These are phyloP conservation scores for Syngnathus rostellatus DNA, from an alignment of 2,797 vertebrate genomes.

Conservation along the genomic window DNA sequence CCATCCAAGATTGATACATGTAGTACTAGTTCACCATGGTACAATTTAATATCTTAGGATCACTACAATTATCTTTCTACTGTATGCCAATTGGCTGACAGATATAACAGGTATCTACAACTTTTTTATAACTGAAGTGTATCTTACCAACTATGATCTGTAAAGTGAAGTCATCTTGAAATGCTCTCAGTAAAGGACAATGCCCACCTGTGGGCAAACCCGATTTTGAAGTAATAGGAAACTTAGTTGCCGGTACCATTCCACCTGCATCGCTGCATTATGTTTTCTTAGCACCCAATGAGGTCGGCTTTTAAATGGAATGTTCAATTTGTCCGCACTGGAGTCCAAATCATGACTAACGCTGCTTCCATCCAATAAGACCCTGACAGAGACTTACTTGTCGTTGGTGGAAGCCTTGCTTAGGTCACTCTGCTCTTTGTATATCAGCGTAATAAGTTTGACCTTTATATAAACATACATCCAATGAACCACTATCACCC, in stretches of 20 bases:
- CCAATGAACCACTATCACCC: constrained; percentile 37
- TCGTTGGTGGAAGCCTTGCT: constrained; percentile 51
- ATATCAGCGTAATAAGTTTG: constrained; percentile 62
- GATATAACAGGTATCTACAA: background rate
- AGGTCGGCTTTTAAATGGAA: background rate
- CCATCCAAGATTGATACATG: no score
- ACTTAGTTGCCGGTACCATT: background rate
- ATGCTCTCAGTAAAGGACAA: background rate
- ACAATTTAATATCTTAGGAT: background rate
- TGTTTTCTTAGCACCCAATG: background rate
- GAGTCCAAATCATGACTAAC: constrained; percentile 27
- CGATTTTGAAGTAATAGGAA: background rate
- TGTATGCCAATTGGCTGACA: background rate
- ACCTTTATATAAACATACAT: constrained; percentile 65
- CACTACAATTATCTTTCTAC: background rate
- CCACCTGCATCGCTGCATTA: background rate
- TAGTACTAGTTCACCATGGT: no score
- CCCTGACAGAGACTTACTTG: constrained; percentile 70
- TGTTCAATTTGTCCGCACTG: constrained; percentile 10
- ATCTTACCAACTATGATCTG: background rate
- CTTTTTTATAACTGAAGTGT: background rate
- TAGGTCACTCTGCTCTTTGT: constrained; percentile 51
- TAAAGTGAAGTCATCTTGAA: background rate
- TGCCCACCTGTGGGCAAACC: background rate
- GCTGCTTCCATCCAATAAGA: constrained; percentile 45